Base-by-base conservation (phyloP, 2,113 vertebrate species). In the Phalacrocorax carbo region DNA sequence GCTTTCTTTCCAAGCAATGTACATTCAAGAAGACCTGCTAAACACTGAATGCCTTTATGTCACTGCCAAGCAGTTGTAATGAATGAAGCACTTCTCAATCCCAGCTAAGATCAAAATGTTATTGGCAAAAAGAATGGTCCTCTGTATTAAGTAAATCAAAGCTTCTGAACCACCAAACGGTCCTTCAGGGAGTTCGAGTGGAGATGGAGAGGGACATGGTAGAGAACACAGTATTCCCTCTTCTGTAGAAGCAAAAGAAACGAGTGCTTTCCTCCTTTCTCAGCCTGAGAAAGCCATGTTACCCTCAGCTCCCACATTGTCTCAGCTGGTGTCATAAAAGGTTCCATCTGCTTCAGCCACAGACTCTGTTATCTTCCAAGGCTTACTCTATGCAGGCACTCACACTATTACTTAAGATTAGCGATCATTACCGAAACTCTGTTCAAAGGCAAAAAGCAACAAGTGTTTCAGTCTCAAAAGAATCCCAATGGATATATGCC, bases 1-100 rank as follows among this genome's bases (percentile, higher is more conserved):
- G 86, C 84, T 82, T 91, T 94, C 77, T 87, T 95, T 82, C 81
- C 78, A 87, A 80, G 91, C 62, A 87, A 61, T 8, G 49, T 58
- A 86, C 70, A 57, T 85, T 91, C 70, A 71, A 71, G 81, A 93
- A 90, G 88, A 96, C 83, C 70, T 94, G 84, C 61, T 97, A 60
- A 94, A 96, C 94, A 96, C 73, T 96, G 78, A 29, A 54, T 66
- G 91, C 65, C 84, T 95, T 97, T 96, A 93, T 96, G 82, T 57
- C 91, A 82, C 81, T 95, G 95, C 93, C 94, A 96, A 94, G 79
- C 29, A 77, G 66, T 21, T 1, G 2, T 34, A 85, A 91, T 90
- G 94, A 94, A 92, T 91, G 78, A 91, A 89, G 84, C 73, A 54
- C 81, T 95, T 94, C 70, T 94, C 84, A 87, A 38, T n/a, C 38